Evolutionary conservation across 1,140 invertebrate genomes (phyloP).

Genomic region (Drosophila repletoides): DNA sequence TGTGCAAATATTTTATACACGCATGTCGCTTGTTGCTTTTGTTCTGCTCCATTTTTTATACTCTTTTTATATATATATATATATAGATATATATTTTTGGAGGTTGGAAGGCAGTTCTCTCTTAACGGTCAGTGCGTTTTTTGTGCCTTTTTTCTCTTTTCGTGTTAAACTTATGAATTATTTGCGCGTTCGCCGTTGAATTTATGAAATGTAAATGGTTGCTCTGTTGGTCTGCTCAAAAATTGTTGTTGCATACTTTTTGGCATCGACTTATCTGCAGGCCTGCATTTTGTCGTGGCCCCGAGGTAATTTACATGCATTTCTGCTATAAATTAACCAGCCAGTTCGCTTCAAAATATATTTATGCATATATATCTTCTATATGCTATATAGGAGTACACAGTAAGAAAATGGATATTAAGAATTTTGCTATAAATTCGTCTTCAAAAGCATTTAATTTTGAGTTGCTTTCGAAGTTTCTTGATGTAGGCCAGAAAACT

Average conservation of each 20-base stretch:
- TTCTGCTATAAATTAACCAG: constrained; percentile 52
- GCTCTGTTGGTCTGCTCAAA: constrained; percentile 1
- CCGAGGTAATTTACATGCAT: constrained; percentile 58
- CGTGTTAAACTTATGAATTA: constrained; percentile 68
- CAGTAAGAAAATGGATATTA: too few relatives aligned
- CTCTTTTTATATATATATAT: constrained; percentile 1
- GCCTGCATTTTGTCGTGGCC: constrained; percentile 37
- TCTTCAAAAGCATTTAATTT: too few relatives aligned
- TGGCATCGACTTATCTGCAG: constrained; percentile 55
- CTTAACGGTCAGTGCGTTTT: constrained; percentile 47
- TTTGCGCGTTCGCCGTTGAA: constrained; percentile 63
- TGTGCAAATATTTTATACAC: constrained; percentile 65
- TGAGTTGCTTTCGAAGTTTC: too few relatives aligned
- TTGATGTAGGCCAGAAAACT: too few relatives aligned
- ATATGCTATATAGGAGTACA: too few relatives aligned
- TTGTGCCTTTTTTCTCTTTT: constrained; percentile 25
- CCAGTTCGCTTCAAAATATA: constrained; percentile 16
- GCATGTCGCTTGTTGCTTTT: constrained; percentile 30
- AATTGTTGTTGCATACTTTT: constrained; percentile 35
- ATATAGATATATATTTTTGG: neutral
- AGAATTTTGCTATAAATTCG: too few relatives aligned
- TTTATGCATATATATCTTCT: too few relatives aligned
- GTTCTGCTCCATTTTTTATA: constrained; percentile 17
- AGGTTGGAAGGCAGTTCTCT: neutral
- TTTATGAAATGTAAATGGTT: constrained; percentile 66